These are phyloP conservation scores for Hyles vespertilio DNA, from an alignment of 1,140 invertebrate species.

Conservation along the genomic window DNA sequence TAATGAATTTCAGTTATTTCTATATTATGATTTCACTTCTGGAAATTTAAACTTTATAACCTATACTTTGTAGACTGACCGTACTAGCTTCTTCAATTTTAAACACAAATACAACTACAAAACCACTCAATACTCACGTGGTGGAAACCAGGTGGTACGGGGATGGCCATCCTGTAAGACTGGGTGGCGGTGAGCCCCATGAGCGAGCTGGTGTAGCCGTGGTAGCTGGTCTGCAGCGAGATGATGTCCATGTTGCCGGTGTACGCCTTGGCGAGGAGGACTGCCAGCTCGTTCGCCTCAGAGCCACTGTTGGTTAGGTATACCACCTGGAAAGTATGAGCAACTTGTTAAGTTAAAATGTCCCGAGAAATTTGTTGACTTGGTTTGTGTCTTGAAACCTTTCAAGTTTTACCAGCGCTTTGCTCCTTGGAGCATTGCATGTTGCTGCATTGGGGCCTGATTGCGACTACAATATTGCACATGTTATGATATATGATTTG, in stretches of 20 bases:
- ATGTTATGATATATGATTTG: too few relatives aligned
- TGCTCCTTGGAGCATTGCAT: too few relatives aligned
- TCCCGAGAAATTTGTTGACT: conserved; percentile 80
- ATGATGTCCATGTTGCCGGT: conserved; percentile 91
- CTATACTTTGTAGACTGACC: too few relatives aligned
- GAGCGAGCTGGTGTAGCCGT: conserved; percentile 90
- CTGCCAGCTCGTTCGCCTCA: conserved; percentile 66
- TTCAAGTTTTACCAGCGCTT: background rate
- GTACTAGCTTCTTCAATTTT: too few relatives aligned
- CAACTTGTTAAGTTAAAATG: conserved; percentile 96
- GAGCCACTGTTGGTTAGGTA: conserved; percentile 5
- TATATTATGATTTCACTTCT: too few relatives aligned
- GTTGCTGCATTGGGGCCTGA: too few relatives aligned
- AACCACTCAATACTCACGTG: conserved; percentile 78
- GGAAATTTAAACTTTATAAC: too few relatives aligned
- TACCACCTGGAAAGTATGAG: conserved; percentile 76
- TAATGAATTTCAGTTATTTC: too few relatives aligned
- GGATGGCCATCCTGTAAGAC: conserved; percentile 86
- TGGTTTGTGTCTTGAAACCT: background rate
- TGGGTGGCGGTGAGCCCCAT: conserved; percentile 89
- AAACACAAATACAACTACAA: background rate
- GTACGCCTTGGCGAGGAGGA: conserved; percentile 90
- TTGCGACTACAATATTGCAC: too few relatives aligned
- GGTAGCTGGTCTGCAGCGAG: conserved; percentile 91
- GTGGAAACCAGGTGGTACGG: conserved; percentile 86